These are phyloP conservation scores for Nipponia nippon DNA, from an alignment of 2,113 vertebrate species.

Conservation along the genomic window DNA sequence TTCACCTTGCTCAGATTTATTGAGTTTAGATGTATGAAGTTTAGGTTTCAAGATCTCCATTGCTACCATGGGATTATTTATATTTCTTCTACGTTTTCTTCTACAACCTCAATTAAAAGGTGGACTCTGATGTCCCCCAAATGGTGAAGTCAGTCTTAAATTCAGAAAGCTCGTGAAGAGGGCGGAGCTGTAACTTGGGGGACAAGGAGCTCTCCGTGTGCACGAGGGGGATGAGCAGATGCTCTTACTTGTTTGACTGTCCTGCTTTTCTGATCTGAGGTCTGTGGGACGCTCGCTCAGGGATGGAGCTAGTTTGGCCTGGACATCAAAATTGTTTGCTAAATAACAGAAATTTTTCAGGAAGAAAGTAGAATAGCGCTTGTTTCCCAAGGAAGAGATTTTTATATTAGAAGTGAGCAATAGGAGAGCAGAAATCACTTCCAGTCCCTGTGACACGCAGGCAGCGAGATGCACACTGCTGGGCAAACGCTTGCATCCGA, in stretches of 20 bases:
- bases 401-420: neutral
- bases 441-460: neutral
- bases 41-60: neutral
- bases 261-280: neutral
- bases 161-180: neutral
- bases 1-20: neutral
- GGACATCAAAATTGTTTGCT: neutral
- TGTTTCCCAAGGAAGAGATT: neutral
- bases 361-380: neutral
- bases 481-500: neutral
- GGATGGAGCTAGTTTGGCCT: neutral
- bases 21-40: neutral
- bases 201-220: neutral
- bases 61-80: neutral
- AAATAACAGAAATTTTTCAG: neutral
- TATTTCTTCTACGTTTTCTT: neutral
- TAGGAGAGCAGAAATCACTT: neutral
- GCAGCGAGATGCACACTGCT: rapidly evolving
- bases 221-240: neutral
- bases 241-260: neutral
- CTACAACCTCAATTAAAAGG: neutral
- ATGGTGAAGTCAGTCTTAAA: neutral
- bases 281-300: neutral
- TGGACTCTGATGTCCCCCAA: neutral
- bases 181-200: rapidly evolving